These are phyloP conservation scores for Phrynocephalus vlangalii DNA, from an alignment of 2,797 vertebrate species.

Conservation along the genomic window DNA sequence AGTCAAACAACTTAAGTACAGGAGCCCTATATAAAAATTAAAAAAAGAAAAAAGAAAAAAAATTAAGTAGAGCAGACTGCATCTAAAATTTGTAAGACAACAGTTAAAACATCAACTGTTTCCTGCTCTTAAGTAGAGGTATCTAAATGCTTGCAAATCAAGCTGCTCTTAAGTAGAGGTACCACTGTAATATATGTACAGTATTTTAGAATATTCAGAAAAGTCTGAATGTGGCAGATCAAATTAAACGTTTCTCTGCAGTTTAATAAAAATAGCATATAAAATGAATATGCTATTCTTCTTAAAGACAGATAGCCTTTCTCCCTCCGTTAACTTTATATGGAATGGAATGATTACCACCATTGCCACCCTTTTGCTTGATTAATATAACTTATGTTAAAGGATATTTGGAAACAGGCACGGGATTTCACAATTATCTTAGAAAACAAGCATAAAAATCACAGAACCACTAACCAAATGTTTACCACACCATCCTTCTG, in stretches of 20 bases:
- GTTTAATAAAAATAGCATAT: slow-evolving; percentile 55
- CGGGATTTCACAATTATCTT: slow-evolving; percentile 61
- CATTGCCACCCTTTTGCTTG: slow-evolving; percentile 38
- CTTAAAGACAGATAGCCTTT: slow-evolving; percentile 51
- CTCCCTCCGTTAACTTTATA: slow-evolving; percentile 24
- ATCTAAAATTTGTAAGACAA: no score
- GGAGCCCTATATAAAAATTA: no score
- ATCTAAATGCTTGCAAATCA: no score
- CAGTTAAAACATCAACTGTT: no score
- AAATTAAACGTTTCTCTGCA: slow-evolving; percentile 48
- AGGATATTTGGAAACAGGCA: slow-evolving; percentile 58
- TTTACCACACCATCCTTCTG: neutral
- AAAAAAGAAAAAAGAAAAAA: no score
- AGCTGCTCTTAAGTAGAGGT: neutral
- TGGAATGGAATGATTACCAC: slow-evolving; percentile 59
- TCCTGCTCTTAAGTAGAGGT: no score
- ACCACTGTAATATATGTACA: slow-evolving; percentile 59
- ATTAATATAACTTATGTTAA: slow-evolving; percentile 56
- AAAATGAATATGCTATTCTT: slow-evolving; percentile 53
- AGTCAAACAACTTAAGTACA: no score
- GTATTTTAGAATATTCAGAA: slow-evolving; percentile 64
- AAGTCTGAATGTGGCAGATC: slow-evolving; percentile 60
- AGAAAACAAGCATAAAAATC: slow-evolving; percentile 35
- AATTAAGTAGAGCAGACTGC: no score
- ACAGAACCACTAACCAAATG: slow-evolving; percentile 15